Evolutionary conservation across 2,888 invertebrate species (phyloP), one percentile per base, ranked within the genome.

Genomic region (Dasysyrphus tricinctus): DNA sequence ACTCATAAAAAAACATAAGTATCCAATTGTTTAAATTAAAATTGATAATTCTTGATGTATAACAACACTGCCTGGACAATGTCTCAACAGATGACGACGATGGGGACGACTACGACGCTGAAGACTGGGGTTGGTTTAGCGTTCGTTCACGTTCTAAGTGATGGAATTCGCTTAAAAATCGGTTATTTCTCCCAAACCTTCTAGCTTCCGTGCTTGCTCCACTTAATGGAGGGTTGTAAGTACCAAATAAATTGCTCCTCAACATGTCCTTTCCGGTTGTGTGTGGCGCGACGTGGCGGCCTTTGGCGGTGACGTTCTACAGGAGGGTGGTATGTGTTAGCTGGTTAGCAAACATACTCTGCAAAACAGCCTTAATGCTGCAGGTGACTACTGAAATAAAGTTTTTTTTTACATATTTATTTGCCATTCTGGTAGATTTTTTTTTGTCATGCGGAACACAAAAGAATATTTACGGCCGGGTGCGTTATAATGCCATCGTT

Each of bases 401-500:
- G 14, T 24, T 39, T 39, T 42, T 34, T 65, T 65, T 65, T 65
- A 65, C 59, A 72, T 78, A 54, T 78, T 69, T 83, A 69, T 83
- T 83, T 74, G 67, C 42, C 19, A 47, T 39, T 57, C 16, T 47
- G 47, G 24, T 42, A 12, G 37, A 34, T 47, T 39, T 42, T 67
- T 51, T 76, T 73, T 73, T 51, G 4, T 29, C 37, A 16, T 72
- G 29, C n/a, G 19, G 47, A 54, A 70, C 79, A 83, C 54, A 79
- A 80, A 82, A 67, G 70, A 42, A 79, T 63, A 75, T 75, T 78
- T 69, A 70, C 63, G 79, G 83, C 63, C 32, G 74, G 74, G 79
- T 79, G 83, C 79, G 56, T 78, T 63, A 78, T 78, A 82, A 82
- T 78, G 78, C 82, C 78, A 56, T 79, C 83, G 83, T 79, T 83